Evolutionary conservation across 1,140 invertebrate genomes (phyloP).

Genomic region (Calliphora vicina): DNA sequence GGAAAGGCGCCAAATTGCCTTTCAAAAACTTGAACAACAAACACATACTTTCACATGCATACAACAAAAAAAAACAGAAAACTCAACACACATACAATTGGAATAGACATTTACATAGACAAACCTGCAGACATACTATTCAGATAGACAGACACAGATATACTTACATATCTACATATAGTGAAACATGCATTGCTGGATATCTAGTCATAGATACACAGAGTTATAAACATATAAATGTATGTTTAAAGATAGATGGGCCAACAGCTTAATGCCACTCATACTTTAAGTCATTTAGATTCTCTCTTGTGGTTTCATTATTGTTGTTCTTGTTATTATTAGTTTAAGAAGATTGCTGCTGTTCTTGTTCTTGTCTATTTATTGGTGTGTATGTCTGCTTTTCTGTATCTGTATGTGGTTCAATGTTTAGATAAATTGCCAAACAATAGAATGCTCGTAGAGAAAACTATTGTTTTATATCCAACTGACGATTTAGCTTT

Average conservation of each 20-base stretch:
- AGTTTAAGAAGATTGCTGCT: background rate
- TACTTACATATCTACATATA: no score
- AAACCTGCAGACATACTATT: background rate
- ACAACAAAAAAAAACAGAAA: no score
- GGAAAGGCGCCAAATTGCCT: constrained; percentile 31
- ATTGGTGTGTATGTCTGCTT: background rate
- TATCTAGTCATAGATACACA: background rate
- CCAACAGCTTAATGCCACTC: constrained; percentile 8
- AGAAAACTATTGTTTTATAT: no score
- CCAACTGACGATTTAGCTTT: background rate
- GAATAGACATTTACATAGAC: background rate
- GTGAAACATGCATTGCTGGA: no score
- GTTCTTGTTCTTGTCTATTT: background rate
- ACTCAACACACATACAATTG: background rate
- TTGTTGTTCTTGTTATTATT: background rate
- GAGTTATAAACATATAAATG: no score
- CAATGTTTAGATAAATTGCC: no score
- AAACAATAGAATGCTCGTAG: no score
- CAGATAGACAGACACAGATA: background rate
- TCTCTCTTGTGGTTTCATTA: constrained; percentile 25
- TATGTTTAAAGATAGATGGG: background rate
- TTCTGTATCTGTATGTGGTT: no score
- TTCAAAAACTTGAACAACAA: background rate
- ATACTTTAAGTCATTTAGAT: background rate
- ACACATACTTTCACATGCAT: background rate